Conservation (phyloP, 2,797 vertebrate species). For the Amblyopsis hoosieri region DNA sequence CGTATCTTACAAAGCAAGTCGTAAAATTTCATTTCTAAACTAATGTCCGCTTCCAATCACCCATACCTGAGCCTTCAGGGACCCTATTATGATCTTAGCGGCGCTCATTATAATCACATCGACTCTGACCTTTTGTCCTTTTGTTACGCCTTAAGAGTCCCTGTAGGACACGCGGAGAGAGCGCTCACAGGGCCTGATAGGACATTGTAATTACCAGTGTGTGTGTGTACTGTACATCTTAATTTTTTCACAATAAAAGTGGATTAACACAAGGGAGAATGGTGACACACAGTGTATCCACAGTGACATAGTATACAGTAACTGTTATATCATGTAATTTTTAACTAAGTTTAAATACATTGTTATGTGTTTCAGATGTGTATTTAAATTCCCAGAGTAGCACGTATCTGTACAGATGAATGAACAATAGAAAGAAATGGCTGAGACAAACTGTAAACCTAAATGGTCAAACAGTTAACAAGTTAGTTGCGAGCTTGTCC, state of each 20-base stretch:
- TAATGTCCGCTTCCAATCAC: slow-evolving; percentile 55
- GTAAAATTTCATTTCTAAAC: slow-evolving; percentile 53
- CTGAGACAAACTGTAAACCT: no score
- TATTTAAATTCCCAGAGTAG: no score
- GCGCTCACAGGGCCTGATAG: slow-evolving; percentile 25
- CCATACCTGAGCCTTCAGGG: slow-evolving; percentile 32
- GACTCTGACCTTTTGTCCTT: slow-evolving; percentile 69
- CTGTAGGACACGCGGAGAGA: slow-evolving; percentile 53
- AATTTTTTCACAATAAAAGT: slow-evolving; percentile 12
- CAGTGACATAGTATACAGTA: no score
- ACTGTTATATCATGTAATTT: no score
- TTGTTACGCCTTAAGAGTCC: slow-evolving; percentile 49
- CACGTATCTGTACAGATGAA: no score
- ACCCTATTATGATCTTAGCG: slow-evolving; percentile 70
- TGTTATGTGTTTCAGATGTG: no score
- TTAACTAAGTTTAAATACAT: no score
- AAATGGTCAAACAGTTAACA: no score
- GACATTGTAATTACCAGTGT: slow-evolving; percentile 30
- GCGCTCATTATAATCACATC: slow-evolving; percentile 67
- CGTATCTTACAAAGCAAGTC: slow-evolving; percentile 42
- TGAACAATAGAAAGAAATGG: no score
- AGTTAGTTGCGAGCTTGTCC: neutral
- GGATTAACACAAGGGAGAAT: slow-evolving; percentile 30
- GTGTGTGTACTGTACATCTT: slow-evolving; percentile 28
- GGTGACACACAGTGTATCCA: slow-evolving; percentile 20